Evolutionary conservation across 2,797 vertebrate genomes (phyloP).

Genomic region (Avahi laniger): DNA sequence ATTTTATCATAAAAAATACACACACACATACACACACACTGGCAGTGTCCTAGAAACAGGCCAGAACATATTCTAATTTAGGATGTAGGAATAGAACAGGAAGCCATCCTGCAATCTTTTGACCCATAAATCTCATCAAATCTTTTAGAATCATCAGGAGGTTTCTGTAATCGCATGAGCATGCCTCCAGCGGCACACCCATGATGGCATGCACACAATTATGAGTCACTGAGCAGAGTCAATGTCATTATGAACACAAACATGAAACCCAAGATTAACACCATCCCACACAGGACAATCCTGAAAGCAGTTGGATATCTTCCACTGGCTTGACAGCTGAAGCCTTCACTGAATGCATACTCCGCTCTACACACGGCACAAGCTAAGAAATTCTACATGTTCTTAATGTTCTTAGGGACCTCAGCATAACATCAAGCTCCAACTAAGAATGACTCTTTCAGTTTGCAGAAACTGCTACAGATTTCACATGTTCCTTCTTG

Average conservation of each 20-base stretch:
- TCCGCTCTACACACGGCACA: background rate
- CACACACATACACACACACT: background rate
- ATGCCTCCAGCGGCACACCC: background rate
- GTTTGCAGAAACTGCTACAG: background rate
- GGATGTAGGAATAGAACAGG: background rate
- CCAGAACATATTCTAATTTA: conserved; percentile 15
- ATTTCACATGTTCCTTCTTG: background rate
- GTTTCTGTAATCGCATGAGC: background rate
- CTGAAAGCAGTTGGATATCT: background rate
- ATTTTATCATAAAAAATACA: background rate
- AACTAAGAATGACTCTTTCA: background rate
- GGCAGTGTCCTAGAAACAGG: background rate
- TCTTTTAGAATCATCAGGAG: background rate
- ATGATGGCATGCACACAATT: background rate
- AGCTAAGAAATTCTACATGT: background rate
- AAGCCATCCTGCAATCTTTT: background rate
- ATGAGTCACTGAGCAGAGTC: background rate
- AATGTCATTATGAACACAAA: background rate
- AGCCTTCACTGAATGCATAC: background rate
- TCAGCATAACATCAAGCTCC: background rate
- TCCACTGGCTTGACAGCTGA: background rate
- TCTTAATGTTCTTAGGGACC: background rate
- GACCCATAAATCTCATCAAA: background rate
- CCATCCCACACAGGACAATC: background rate
- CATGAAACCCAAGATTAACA: background rate